Evolutionary conservation across 2,797 vertebrate species (phyloP).

Genomic region (Columba guinea): DNA sequence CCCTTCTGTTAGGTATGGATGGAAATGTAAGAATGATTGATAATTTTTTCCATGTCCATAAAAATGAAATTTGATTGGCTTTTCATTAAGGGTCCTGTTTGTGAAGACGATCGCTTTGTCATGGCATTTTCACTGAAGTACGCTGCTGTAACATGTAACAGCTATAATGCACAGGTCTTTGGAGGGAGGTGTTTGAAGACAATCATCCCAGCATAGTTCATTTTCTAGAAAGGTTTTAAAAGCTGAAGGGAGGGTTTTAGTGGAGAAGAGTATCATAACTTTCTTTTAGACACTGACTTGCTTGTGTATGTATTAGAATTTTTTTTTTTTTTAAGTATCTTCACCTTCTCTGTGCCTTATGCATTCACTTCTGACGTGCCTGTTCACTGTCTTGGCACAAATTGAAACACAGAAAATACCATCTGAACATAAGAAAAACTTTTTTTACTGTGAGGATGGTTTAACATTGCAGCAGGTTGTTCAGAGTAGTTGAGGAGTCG

Average conservation of each 20-base stretch:
- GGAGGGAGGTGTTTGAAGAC: neutral
- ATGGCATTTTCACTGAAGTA: constrained; percentile 32
- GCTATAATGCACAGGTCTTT: constrained; percentile 30
- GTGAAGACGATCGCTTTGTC: constrained; percentile 36
- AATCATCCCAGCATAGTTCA: constrained; percentile 17
- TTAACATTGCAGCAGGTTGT: neutral
- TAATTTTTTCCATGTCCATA: constrained; percentile 46
- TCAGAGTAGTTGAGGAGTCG: neutral
- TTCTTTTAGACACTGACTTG: neutral
- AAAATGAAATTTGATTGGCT: constrained; percentile 67
- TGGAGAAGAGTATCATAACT: neutral
- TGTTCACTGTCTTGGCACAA: neutral
- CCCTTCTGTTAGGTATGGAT: constrained; percentile 38
- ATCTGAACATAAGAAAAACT: neutral
- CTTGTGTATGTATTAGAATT: neutral
- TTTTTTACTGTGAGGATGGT: neutral
- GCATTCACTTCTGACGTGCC: neutral
- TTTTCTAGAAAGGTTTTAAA: constrained; percentile 48
- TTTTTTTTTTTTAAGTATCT: neutral
- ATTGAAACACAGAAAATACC: neutral
- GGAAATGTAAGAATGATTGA: constrained; percentile 43
- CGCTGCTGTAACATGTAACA: constrained; percentile 19
- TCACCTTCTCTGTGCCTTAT: neutral
- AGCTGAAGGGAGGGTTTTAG: constrained; percentile 8
- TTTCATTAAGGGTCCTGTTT: constrained; percentile 29